Conservation (phyloP, 2,113 vertebrate genomes). For the Donacobius atricapilla region DNA sequence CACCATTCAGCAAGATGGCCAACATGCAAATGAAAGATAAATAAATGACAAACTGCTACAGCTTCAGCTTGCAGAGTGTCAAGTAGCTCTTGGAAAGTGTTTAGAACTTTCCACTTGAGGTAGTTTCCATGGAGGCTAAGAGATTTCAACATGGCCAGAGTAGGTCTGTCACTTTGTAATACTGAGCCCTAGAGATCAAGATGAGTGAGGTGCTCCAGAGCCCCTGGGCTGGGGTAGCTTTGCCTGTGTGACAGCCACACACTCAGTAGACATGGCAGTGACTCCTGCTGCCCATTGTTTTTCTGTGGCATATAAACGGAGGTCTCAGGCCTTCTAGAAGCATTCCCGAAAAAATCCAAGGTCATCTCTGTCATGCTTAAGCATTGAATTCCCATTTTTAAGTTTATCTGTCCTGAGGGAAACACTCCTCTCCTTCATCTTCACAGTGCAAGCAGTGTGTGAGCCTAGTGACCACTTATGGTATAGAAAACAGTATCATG, state of each 20-base stretch:
- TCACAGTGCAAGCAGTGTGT: background rate
- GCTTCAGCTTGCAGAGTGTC: conserved; percentile 25
- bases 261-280: accelerated
- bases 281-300: accelerated
- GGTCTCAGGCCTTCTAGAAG: background rate
- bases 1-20: background rate
- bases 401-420: background rate
- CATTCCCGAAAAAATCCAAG: background rate
- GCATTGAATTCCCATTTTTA: background rate
- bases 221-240: background rate
- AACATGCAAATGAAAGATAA: conserved; percentile 42
- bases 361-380: background rate
- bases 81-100: background rate
- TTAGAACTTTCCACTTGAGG: conserved; percentile 7
- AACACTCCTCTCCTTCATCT: background rate
- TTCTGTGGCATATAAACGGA: background rate
- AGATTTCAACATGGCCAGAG: background rate
- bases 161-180: background rate
- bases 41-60: conserved; percentile 15
- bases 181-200: background rate
- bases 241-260: background rate
- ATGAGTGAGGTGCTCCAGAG: background rate
- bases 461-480: background rate
- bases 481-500: background rate
- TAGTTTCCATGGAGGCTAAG: background rate